Conservation (phyloP, 2,113 vertebrate species). For the Scopus umbretta region DNA sequence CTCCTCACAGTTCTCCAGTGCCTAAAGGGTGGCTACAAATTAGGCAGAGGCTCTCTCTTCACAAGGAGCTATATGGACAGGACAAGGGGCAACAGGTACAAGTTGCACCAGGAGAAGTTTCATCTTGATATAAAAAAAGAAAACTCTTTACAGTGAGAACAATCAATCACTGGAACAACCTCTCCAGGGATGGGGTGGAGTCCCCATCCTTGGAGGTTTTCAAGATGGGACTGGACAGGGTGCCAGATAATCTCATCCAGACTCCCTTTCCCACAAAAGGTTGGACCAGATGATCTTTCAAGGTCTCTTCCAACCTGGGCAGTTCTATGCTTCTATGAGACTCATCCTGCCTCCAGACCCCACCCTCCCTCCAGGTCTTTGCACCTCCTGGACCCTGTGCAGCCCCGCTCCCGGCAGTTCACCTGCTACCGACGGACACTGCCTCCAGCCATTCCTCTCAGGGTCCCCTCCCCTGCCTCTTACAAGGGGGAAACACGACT, state of each 20-base stretch:
- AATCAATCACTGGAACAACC: not conserved
- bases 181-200: not conserved
- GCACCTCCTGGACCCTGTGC: not conserved
- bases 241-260: not conserved
- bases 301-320: not conserved
- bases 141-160: not conserved
- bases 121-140: not conserved
- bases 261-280: not conserved
- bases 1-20: not conserved
- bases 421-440: not conserved
- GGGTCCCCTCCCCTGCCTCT: not conserved
- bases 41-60: not conserved
- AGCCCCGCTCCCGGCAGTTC: not conserved
- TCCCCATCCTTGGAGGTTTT: fast-evolving
- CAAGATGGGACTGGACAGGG: not conserved
- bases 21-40: not conserved
- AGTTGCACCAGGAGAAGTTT: not conserved
- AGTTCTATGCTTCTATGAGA: not conserved
- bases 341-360: fast-evolving
- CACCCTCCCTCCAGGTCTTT: not conserved
- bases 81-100: not conserved
- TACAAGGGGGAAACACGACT: not conserved
- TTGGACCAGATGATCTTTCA: not conserved
- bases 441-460: not conserved
- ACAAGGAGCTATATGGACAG: not conserved